A percentile compares a stretch with the other conserved stretches of the same genome.
Evolutionary conservation across 2,797 vertebrate species (phyloP).

Genomic region (Lindbergichthys nudifrons): DNA sequence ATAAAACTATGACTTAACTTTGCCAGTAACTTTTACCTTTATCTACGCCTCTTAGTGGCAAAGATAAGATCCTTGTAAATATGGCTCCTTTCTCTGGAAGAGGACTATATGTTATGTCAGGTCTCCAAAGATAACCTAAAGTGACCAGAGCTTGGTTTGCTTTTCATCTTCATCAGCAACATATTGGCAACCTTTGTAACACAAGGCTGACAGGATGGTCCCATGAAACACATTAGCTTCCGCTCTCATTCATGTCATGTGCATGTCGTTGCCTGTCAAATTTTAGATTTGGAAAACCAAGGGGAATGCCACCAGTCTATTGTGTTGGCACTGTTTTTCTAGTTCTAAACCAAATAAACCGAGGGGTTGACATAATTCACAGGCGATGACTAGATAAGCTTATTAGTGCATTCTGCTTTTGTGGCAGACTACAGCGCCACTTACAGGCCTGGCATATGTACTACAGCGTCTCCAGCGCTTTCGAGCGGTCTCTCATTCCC

Average conservation of each 20-base stretch:
- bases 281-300: conserved; percentile 66
- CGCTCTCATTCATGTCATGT: conserved; percentile 68
- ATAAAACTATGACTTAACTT: background rate
- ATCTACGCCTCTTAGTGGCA: background rate
- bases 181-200: conserved; percentile 46
- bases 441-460: no score
- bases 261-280: conserved; percentile 70
- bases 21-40: background rate
- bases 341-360: conserved; percentile 34
- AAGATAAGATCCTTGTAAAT: background rate
- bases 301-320: conserved; percentile 60
- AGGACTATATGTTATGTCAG: no score
- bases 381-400: conserved; percentile 38
- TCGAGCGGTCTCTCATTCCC: no score
- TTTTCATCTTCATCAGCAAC: conserved; percentile 9
- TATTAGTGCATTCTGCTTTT: no score
- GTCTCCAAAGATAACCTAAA: conserved; percentile 18
- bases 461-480: no score
- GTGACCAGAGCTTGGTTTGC: conserved; percentile 7
- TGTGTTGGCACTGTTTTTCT: conserved; percentile 31
- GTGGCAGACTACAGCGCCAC: no score
- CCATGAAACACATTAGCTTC: conserved; percentile 74
- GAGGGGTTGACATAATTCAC: conserved; percentile 24
- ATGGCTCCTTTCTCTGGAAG: background rate
- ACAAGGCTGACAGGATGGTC: conserved; percentile 55